phyloP scores from a whole-genome alignment of 2,113 vertebrate genomes.

The Etheostoma cragini region DNA sequence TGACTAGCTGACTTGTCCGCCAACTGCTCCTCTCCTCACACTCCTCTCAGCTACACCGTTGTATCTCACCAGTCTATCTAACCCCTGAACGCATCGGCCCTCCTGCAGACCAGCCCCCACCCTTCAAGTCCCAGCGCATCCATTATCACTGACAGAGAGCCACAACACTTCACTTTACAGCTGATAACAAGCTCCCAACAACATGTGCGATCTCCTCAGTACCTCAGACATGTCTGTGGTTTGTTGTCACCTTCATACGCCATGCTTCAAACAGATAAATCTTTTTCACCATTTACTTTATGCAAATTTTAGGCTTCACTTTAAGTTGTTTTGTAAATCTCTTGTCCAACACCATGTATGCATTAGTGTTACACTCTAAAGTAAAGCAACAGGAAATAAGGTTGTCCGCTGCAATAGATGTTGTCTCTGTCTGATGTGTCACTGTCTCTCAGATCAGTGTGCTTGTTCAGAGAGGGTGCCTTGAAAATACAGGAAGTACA shows the following conservation, averaged over 20 bases:
- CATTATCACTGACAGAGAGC: slow-evolving; percentile 66
- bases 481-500: neutral
- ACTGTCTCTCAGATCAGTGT: neutral
- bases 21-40: slow-evolving; percentile 63
- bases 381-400: too few species aligned
- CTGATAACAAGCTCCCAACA: slow-evolving; percentile 53
- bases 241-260: slow-evolving; percentile 24
- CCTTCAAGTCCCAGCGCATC: slow-evolving; percentile 41
- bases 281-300: slow-evolving; percentile 5
- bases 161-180: slow-evolving; percentile 37
- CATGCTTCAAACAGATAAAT: neutral
- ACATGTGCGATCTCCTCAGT: slow-evolving; percentile 47
- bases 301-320: too few species aligned
- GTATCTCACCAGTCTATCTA: slow-evolving; percentile 33
- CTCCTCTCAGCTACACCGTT: slow-evolving; percentile 15
- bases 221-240: slow-evolving; percentile 20
- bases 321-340: too few species aligned
- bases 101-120: slow-evolving; percentile 25
- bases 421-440: neutral
- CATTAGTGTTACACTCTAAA: too few species aligned
- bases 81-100: slow-evolving; percentile 35
- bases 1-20: slow-evolving; percentile 42
- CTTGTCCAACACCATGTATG: too few species aligned
- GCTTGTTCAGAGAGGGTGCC: neutral
- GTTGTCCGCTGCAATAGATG: too few species aligned